Conservation (phyloP, 2,888 invertebrate species). For the Microctonus brassicae region DNA sequence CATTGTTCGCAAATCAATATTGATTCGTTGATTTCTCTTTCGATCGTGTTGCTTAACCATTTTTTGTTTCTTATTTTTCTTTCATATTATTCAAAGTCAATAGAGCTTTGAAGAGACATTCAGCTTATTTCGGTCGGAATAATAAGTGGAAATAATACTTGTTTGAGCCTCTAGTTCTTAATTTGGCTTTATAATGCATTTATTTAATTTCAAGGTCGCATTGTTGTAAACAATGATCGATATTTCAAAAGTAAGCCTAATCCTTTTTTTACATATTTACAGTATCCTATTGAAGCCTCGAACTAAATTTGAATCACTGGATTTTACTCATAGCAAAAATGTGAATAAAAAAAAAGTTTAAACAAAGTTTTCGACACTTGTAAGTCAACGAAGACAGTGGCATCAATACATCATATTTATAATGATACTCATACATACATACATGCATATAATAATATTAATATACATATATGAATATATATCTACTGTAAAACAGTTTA, state of each 20-base stretch:
- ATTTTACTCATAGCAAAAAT: background rate
- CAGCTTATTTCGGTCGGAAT: conserved; percentile 33
- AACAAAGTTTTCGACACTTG: background rate
- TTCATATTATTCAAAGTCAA: conserved; percentile 22
- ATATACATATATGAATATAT: conserved; percentile 3
- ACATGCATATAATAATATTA: background rate
- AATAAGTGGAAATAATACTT: conserved; percentile 43
- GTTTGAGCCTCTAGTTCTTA: conserved; percentile 32
- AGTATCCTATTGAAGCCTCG: background rate
- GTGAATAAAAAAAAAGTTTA: background rate
- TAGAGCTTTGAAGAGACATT: conserved; percentile 33
- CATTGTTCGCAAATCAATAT: conserved; percentile 43
- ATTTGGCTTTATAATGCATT: conserved; percentile 22
- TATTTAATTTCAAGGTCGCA: conserved; percentile 7
- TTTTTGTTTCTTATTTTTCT: too few species aligned
- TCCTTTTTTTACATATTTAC: conserved; percentile 19
- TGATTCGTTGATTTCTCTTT: conserved; percentile 34
- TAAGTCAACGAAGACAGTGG: background rate
- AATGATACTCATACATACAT: background rate
- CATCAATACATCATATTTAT: background rate
- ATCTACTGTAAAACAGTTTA: background rate
- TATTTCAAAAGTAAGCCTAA: conserved; percentile 1
- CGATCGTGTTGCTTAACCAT: background rate
- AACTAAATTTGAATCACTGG: background rate
- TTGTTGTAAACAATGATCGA: background rate